phyloP scores from a whole-genome alignment of 1,140 invertebrate species.

The Nymphalis io region DNA sequence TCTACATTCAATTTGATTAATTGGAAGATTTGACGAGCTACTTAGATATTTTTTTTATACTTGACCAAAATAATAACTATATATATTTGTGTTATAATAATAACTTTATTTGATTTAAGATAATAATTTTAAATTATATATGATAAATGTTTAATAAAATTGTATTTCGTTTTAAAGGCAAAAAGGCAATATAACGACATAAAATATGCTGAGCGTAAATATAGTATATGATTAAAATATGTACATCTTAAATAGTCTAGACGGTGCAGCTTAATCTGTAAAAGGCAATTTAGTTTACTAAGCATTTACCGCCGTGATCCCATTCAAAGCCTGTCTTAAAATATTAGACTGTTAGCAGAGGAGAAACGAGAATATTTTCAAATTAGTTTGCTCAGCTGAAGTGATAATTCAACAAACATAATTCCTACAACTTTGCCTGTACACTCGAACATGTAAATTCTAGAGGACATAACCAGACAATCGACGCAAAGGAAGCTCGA shows the following conservation, averaged over 20 bases:
- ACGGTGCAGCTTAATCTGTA: neutral
- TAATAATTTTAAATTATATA: too few relatives aligned
- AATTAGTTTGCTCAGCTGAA: too few relatives aligned
- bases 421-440: constrained; percentile 28
- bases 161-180: neutral
- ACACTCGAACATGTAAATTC: constrained; percentile 51
- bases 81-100: too few relatives aligned
- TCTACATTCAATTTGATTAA: too few relatives aligned
- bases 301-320: neutral
- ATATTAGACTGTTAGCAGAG: too few relatives aligned
- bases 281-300: neutral
- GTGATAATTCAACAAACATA: constrained; percentile 19
- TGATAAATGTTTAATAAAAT: too few relatives aligned
- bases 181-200: neutral
- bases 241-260: constrained; percentile 1
- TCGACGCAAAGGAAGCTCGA: constrained; percentile 53
- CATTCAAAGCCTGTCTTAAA: neutral
- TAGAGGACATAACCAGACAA: constrained; percentile 59
- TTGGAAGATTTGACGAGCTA: too few relatives aligned
- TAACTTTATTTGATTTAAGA: too few relatives aligned
- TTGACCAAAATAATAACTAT: too few relatives aligned
- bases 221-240: neutral
- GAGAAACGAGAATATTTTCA: too few relatives aligned
- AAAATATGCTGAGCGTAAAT: neutral
- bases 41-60: too few relatives aligned